Evolutionary conservation across 2,888 invertebrate genomes (phyloP).

Genomic region (Ormyrus pomaceus): DNA sequence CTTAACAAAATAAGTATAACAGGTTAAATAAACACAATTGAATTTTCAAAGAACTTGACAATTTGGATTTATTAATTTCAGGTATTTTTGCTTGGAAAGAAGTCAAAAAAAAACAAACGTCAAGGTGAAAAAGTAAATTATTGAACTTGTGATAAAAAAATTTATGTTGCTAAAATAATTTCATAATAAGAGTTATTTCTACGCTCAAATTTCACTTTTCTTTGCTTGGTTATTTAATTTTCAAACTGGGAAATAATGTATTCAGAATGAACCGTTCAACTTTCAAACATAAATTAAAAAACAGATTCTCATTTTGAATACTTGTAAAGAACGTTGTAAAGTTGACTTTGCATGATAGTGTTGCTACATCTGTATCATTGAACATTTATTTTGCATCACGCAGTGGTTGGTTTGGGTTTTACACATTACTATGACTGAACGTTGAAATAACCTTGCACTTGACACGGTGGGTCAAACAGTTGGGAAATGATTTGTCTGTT

Average conservation of each 20-base stretch:
- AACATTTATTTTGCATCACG: not conserved
- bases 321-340: constrained; percentile 17
- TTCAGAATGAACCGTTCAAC: constrained; percentile 14
- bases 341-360: constrained; percentile 28
- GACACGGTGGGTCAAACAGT: constrained; percentile 68
- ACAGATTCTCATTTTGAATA: constrained; percentile 20
- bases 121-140: constrained; percentile 65
- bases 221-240: constrained; percentile 28
- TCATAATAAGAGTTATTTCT: constrained; percentile 19
- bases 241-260: constrained; percentile 12
- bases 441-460: constrained; percentile 27
- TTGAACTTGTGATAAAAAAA: constrained; percentile 45
- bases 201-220: constrained; percentile 27
- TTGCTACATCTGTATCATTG: not conserved
- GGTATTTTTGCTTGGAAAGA: constrained; percentile 67
- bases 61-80: constrained; percentile 64
- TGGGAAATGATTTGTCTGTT: constrained; percentile 58
- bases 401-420: constrained; percentile 39
- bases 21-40: constrained; percentile 32
- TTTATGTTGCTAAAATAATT: constrained; percentile 41
- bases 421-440: constrained; percentile 4
- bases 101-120: constrained; percentile 62
- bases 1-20: constrained; percentile 14
- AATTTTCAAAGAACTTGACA: constrained; percentile 54
- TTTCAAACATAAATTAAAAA: not conserved